Evolutionary conservation across 2,113 vertebrate species (phyloP).

Genomic region (Scortum barcoo): DNA sequence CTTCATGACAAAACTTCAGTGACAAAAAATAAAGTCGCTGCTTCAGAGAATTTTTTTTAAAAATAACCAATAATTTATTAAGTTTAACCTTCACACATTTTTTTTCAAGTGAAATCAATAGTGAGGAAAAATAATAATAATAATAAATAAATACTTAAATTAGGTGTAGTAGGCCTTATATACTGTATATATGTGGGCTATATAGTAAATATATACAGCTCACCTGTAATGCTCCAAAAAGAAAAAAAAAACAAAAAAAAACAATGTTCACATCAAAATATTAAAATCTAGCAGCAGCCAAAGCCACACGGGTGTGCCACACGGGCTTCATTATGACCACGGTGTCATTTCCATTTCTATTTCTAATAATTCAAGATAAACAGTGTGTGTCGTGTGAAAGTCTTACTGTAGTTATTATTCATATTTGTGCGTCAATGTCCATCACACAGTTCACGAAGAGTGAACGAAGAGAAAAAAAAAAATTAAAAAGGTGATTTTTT

Average conservation of each 20-base stretch:
- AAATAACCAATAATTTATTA: constrained; percentile 85
- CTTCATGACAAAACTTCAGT: not conserved
- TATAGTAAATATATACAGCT: constrained; percentile 53
- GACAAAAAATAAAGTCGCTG: constrained; percentile 45
- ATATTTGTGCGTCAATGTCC: constrained; percentile 59
- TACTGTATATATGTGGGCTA: constrained; percentile 40
- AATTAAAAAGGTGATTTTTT: constrained; percentile 31
- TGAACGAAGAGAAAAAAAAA: constrained; percentile 29
- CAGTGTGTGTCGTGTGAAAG: constrained; percentile 60
- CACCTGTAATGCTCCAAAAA: constrained; percentile 58
- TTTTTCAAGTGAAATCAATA: constrained; percentile 77
- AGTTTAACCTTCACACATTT: constrained; percentile 79
- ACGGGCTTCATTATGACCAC: constrained; percentile 58
- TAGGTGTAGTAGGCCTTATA: constrained; percentile 36
- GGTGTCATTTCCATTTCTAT: constrained; percentile 55
- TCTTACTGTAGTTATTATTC: constrained; percentile 9
- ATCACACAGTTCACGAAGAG: constrained; percentile 43
- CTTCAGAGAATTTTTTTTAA: constrained; percentile 59
- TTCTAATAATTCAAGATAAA: constrained; percentile 63
- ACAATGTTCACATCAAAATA: constrained; percentile 79
- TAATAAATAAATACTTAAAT: constrained; percentile 66
- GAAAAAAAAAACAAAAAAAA: no score
- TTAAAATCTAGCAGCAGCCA: constrained; percentile 81
- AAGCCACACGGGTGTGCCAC: constrained; percentile 70
- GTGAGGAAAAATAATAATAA: constrained; percentile 69